A percentile compares a stretch with the other conserved stretches of the same genome.
These are phyloP conservation scores for Carduelis carduelis DNA, from an alignment of 2,797 vertebrate species.

Conservation along the genomic window DNA sequence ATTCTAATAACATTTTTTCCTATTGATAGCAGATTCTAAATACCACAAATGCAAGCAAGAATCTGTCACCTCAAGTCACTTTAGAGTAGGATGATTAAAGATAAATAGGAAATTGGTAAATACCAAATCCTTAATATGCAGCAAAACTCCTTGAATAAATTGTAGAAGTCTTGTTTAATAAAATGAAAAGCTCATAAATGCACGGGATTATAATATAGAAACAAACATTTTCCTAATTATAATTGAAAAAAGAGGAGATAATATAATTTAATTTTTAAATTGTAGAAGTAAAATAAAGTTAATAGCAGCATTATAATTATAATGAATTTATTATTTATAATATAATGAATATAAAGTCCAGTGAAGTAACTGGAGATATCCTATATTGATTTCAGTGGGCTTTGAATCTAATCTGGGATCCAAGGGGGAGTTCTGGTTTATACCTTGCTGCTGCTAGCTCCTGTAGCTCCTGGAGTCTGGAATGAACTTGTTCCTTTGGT, in stretches of 20 bases:
- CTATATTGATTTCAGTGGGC: background rate
- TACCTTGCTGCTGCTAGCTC: constrained; percentile 78
- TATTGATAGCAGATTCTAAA: background rate
- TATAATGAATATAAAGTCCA: background rate
- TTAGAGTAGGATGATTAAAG: background rate
- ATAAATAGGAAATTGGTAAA: background rate
- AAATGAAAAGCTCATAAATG: background rate
- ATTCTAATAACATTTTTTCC: background rate
- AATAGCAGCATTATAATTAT: no score
- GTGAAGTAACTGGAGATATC: background rate
- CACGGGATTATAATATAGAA: background rate
- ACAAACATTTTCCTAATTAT: background rate
- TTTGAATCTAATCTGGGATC: background rate
- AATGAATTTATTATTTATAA: background rate
- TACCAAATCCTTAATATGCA: background rate
- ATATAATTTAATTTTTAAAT: background rate
- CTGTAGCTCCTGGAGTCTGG: constrained; percentile 75
- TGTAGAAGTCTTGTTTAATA: background rate
- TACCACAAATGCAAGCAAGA: background rate
- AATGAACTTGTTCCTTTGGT: constrained; percentile 71
- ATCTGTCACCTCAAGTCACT: background rate
- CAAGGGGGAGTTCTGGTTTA: background rate
- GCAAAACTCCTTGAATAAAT: background rate
- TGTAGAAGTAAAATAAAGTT: background rate
- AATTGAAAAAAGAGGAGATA: background rate